Base-by-base conservation (phyloP, 92 coral and sea anemone genomes). In the Actinostola sp. region DNA sequence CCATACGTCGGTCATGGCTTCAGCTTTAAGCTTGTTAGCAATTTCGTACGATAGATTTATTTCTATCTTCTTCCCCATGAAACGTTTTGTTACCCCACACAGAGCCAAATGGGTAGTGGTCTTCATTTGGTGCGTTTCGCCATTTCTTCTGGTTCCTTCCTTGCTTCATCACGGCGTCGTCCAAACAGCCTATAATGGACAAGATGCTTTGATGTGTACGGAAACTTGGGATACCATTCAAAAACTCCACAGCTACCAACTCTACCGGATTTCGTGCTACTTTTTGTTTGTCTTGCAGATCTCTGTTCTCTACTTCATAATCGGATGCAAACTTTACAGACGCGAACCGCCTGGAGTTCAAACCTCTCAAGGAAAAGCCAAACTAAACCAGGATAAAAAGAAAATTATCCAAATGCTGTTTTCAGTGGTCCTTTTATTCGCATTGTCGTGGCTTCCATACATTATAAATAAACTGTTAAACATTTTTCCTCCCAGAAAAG, bases 1-100 rank as follows among this genome's bases (percentile, higher is more conserved):
- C 0, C 96, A 90, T 50, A 86, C 83, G 48, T 90, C 96, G 2
- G 96, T 90, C 6, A 86, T 86, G 96, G 96, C 92, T 41, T 90
- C 96, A 0, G 89, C 92, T 3, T 54, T 90, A 15, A 90, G 96
- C 50, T 73, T 90, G 54, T 51, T 90, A 35, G 77, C 89, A n/a
- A 90, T 90, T 48, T 86, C 96, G 0, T 90, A 90, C 49, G 96
- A 90, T 55, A 82, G 96, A 23, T 86, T 90, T 27, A 58, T 90
- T 41, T 82, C 96, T n/a, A 84, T 90, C 16, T 90, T 67, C 38
- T 86, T 90, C 32, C 96, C 96, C 26, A 51, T 83, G 76, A 86
- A 80, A 27, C 76, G 76, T 19, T 76, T 90, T 20, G 54, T 70
- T 25, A 90, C 85, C 31, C 59, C 61, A 1, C 12, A 44, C 21